These are phyloP conservation scores for Clarias macrocephalus DNA, from an alignment of 2,113 vertebrate species.

Conservation along the genomic window DNA sequence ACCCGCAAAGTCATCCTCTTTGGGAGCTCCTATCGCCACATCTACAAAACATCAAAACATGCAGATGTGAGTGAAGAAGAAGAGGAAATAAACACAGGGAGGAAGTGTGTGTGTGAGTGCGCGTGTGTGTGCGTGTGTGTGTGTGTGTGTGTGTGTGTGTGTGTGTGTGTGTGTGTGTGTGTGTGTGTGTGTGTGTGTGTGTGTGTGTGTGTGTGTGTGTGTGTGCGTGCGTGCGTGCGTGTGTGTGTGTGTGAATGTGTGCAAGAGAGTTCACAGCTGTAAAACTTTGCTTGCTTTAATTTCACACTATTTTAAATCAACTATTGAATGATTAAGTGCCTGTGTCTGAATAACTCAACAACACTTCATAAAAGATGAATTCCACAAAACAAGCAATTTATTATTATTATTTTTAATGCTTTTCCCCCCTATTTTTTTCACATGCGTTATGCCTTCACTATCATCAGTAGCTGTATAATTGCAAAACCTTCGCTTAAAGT, in stretches of 20 bases:
- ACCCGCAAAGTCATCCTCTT: conserved; percentile 88
- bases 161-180: not conserved
- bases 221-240: not conserved
- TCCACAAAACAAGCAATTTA: conserved; percentile 59
- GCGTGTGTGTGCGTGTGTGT: not conserved
- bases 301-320: conserved; percentile 53
- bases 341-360: conserved; percentile 58
- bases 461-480: not conserved
- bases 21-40: conserved; percentile 90
- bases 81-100: conserved; percentile 1
- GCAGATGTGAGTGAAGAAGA: conserved; percentile 26
- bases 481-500: not conserved
- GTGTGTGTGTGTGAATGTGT: not conserved
- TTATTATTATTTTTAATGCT: no score
- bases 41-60: conserved; percentile 71
- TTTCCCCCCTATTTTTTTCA: not conserved
- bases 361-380: conserved; percentile 66
- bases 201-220: no score
- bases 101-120: not conserved
- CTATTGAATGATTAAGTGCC: conserved; percentile 67
- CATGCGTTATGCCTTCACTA: not conserved
- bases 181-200: not conserved
- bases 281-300: conserved; percentile 57
- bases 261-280: conserved; percentile 30
- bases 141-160: not conserved